These are phyloP conservation scores for Bombylius discolor DNA, from an alignment of 2,888 invertebrate genomes.

Conservation along the genomic window DNA sequence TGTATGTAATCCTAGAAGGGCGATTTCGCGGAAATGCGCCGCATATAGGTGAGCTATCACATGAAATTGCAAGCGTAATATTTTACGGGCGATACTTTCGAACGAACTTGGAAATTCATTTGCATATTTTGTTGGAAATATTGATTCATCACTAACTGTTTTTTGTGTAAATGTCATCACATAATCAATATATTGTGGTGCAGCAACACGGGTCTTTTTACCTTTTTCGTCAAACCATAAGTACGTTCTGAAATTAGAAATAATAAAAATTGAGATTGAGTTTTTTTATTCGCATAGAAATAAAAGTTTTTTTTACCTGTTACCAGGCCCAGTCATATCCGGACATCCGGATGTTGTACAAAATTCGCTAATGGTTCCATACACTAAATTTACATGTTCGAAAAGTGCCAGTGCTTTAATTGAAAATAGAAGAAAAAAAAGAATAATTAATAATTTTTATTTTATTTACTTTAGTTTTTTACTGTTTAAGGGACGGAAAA, in stretches of 20 bases:
- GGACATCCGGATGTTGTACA: conserved; percentile 93
- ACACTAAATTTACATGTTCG: conserved; percentile 96
- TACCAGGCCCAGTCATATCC: conserved; percentile 93
- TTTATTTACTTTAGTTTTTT: too few species aligned
- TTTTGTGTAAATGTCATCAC: conserved; percentile 98
- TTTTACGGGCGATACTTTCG: conserved; percentile 90
- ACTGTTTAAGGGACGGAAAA: too few species aligned
- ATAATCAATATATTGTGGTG: conserved; percentile 97
- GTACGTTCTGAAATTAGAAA: conserved; percentile 60
- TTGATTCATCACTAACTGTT: conserved; percentile 89
- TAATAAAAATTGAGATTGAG: background rate
- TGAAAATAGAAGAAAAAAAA: conserved; percentile 8
- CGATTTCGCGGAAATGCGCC: conserved; percentile 92
- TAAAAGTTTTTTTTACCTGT: conserved; percentile 48
- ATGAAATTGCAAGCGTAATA: conserved; percentile 91
- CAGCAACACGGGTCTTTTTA: conserved; percentile 92
- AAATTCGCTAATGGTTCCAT: conserved; percentile 97
- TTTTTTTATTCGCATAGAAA: background rate
- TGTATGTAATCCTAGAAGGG: conserved; percentile 84
- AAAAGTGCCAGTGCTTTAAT: conserved; percentile 86
- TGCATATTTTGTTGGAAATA: conserved; percentile 99
- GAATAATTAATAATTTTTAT: background rate
- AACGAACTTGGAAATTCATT: conserved; percentile 85
- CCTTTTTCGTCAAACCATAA: conserved; percentile 98
- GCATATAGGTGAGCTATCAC: conserved; percentile 97